phyloP scores from a whole-genome alignment of 2,888 invertebrate genomes.

The Dryocosmus kuriphilus region DNA sequence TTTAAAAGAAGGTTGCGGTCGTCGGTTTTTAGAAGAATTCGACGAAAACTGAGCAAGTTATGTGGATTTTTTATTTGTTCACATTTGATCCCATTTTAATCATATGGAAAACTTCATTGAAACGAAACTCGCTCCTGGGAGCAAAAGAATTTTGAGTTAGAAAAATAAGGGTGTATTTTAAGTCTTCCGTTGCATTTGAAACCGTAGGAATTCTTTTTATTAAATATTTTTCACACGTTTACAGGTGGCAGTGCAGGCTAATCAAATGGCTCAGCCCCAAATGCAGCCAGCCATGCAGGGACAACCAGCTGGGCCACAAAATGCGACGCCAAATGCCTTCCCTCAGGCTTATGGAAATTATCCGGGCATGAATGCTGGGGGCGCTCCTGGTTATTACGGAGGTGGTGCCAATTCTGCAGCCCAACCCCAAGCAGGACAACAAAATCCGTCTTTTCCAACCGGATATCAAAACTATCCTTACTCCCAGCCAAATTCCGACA shows the following conservation, averaged over 20 bases:
- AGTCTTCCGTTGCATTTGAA: no score
- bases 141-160: no score
- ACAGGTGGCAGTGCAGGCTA: slow-evolving; percentile 70
- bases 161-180: no score
- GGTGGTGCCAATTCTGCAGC: slow-evolving; percentile 67
- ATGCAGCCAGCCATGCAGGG: slow-evolving; percentile 69
- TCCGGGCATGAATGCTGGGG: slow-evolving; percentile 73
- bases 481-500: slow-evolving; percentile 73
- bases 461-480: slow-evolving; percentile 76
- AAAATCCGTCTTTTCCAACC: slow-evolving; percentile 73
- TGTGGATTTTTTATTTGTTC: no score
- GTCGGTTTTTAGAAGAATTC: no score
- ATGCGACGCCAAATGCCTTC: slow-evolving; percentile 70
- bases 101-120: no score
- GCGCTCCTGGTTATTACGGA: slow-evolving; percentile 72
- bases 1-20: no score
- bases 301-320: slow-evolving; percentile 64
- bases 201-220: not conserved
- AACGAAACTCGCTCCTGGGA: no score
- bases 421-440: slow-evolving; percentile 72
- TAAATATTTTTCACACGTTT: slow-evolving; percentile 26
- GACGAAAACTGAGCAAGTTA: no score
- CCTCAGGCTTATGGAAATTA: slow-evolving; percentile 75
- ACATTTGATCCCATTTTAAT: no score
- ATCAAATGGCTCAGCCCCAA: slow-evolving; percentile 73